These are phyloP conservation scores for Anas capensis DNA, from an alignment of 2,797 vertebrate species.

Conservation along the genomic window DNA sequence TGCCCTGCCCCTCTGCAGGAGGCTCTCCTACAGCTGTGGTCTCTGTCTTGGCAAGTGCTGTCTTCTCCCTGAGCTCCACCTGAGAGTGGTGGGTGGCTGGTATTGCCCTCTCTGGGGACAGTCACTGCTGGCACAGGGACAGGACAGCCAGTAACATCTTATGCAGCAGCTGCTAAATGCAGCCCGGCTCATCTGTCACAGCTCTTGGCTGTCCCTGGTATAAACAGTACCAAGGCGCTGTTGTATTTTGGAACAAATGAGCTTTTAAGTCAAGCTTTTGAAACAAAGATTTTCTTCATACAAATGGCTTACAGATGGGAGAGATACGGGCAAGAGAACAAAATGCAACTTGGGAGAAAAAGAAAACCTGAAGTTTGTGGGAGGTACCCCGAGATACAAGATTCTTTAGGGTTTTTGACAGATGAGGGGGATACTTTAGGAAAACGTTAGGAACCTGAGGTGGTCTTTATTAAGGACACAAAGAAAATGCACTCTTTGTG, in stretches of 20 bases:
- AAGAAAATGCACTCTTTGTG: not conserved
- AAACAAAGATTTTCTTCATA: conserved; percentile 45
- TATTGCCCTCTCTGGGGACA: not conserved
- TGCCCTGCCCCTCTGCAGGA: not conserved
- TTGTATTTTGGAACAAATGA: conserved; percentile 53
- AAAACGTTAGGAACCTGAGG: not conserved
- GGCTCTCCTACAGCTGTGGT: not conserved
- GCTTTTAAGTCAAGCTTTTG: conserved; percentile 20
- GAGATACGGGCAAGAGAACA: not conserved
- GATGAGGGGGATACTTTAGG: not conserved
- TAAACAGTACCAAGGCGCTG: not conserved
- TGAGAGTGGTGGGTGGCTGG: not conserved
- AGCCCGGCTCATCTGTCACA: not conserved
- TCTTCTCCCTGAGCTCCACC: not conserved
- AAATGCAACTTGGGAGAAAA: not conserved
- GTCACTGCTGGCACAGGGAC: not conserved
- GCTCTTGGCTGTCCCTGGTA: not conserved
- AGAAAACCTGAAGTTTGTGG: not conserved
- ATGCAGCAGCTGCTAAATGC: accelerated
- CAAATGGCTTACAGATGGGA: conserved; percentile 20
- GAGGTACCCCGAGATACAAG: not conserved
- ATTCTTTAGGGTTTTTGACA: not conserved
- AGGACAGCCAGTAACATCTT: not conserved
- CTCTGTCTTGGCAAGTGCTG: not conserved
- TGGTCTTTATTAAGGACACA: not conserved